Evolutionary conservation across 1,140 invertebrate genomes (phyloP), one percentile per base, ranked within the genome.

Genomic region (Tetramorium parvispinum): DNA sequence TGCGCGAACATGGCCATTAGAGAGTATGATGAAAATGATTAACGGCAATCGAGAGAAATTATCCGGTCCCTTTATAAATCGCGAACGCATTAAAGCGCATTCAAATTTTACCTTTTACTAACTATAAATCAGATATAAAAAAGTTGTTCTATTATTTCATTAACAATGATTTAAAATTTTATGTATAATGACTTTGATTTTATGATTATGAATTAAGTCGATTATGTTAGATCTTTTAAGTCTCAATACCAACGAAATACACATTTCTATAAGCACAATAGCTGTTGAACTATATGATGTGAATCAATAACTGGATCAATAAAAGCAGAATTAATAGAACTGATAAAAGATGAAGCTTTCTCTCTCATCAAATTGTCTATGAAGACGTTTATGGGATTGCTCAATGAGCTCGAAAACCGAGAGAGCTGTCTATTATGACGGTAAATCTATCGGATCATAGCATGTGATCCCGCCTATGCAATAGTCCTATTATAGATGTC

Each of bases 341-440:
- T 32, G 10, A 82, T 71, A 46, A 82, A 79, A 59, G 37, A 57
- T 18, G n/a, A 37, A n/a, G 16, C 27, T 82, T 32, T 32, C 32
- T 32, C 32, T 32, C 16, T 24, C 40, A 21, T 70, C 66, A 13
- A n/a, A 21, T 83, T 49, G 24, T 75, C 40, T 21, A 32, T 73
- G 55, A 73, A 73, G 46, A 73, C 24, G 40, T 59, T 40, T 24
- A 59, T 37, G 40, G 8, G 11, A 59, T 83, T 57, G 79, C 53
- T 88, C 78, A 82, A 79, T 82, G 61, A 88, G 63, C 53, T 49
- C 37, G 66, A 89, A 89, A 88, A 88, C 85, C 71, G 51, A 85
- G 21, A 70, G 81, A 59, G 46, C 53, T 68, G 40, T 57, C 49
- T 21, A 46, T 70, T 46, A 53, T 65, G 61, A 49, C 16, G n/a